These are phyloP conservation scores for Drosophila ananassae DNA, from an alignment of 1,140 invertebrate species.

Conservation along the genomic window DNA sequence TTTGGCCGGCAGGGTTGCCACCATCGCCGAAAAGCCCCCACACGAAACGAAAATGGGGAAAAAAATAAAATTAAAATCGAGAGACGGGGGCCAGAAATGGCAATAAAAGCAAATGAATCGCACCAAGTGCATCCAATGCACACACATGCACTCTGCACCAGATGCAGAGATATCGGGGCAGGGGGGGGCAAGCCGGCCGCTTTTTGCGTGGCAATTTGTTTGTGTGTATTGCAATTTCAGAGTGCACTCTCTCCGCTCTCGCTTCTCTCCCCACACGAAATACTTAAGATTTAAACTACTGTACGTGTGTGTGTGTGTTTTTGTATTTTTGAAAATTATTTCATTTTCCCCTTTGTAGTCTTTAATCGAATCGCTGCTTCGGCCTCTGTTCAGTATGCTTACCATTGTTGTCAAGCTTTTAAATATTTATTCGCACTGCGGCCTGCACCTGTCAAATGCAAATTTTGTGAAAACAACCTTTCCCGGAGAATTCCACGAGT, in stretches of 20 bases:
- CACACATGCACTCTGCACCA: constrained; percentile 1
- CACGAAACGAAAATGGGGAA: background rate
- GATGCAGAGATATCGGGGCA: constrained; percentile 26
- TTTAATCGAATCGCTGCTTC: constrained; percentile 49
- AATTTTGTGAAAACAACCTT: constrained; percentile 7
- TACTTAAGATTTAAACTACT: constrained; percentile 12
- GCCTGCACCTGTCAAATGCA: constrained; percentile 57
- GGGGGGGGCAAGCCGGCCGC: constrained; percentile 61
- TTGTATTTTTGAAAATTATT: constrained; percentile 33
- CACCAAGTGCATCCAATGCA: constrained; percentile 73
- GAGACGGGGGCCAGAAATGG: constrained; percentile 57
- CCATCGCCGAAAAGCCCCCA: constrained; percentile 44
- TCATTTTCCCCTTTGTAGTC: constrained; percentile 51
- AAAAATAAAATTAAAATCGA: constrained; percentile 9
- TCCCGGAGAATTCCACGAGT: background rate
- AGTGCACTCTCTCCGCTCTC: constrained; percentile 38
- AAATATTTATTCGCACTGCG: constrained; percentile 18
- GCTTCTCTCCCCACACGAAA: constrained; percentile 8
- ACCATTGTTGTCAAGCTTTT: constrained; percentile 47
- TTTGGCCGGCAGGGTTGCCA: constrained; percentile 64
- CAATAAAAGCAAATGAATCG: constrained; percentile 81
- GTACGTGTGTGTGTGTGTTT: background rate
- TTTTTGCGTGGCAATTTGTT: constrained; percentile 72
- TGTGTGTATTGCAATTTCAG: constrained; percentile 79
- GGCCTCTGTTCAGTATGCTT: constrained; percentile 54